Base-by-base conservation (phyloP, 1,140 invertebrate species). In the Mycetomoellerius zeteki region DNA sequence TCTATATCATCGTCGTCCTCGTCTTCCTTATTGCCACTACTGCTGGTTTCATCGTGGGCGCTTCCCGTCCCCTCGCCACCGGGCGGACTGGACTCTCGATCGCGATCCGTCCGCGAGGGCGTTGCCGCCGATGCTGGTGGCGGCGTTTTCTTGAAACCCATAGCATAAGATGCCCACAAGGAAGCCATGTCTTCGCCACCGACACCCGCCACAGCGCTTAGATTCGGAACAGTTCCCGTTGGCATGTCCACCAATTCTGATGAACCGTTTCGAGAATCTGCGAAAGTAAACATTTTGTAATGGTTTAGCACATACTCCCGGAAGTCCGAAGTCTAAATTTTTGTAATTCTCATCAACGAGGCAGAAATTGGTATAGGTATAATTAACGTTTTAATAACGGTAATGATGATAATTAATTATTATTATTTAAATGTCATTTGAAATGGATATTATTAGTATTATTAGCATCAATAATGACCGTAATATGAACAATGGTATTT, bases 1-100 rank as follows among this genome's bases (percentile, higher is more conserved):
- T 99, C 98, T 92, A 99, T 98, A 89, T 98, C 97, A 86, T 98
- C 98, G 91, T 99, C 99, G 92, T 99, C 98, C 87, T 99, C 98
- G 91, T 99, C 98, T 93, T 99, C 98, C 86, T 99, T 98, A 91
- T 97, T 97, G 16, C 97, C 98, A 84, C 98, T 98, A 85, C 98
- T 98, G 86, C 98, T 98, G 1, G 98, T 98, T 94, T 99, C 98
- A 93, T 99, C 98, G 92, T 98, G 98, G 65, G 97, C 97, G 86
- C 97, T 98, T 72, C 97, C 96, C n/a, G 97, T 96, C 93, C 96
- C 93, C 95, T 96, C 91, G 91, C 96, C 90, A 91, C 96, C 91
- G 95, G 94, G 92, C 92, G 96, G 91, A 96, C 96, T 92, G 96
- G 97, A 96, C 96, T 98, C 97, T 96, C 94, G 92, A 85, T 95